Conservation (phyloP, 2,113 vertebrate species). For the Oxyura jamaicensis region DNA sequence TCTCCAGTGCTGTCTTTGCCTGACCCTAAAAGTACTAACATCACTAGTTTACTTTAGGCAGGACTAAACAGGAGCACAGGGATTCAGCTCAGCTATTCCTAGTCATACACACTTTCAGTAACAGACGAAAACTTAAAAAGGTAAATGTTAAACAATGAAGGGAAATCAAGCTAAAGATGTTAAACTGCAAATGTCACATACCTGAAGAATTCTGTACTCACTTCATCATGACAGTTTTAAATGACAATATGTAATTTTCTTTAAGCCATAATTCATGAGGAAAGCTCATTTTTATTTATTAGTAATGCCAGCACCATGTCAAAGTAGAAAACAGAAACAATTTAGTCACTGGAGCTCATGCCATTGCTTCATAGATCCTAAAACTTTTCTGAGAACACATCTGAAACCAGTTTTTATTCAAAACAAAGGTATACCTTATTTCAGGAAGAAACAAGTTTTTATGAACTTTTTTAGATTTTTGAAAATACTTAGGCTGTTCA, state of each 20-base stretch:
- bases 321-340: not conserved
- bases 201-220: not conserved
- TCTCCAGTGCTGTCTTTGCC: not conserved
- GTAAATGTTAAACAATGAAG: not conserved
- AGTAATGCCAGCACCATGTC: not conserved
- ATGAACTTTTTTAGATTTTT: not conserved
- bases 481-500: not conserved
- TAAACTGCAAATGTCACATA: not conserved
- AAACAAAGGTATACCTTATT: not conserved
- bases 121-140: not conserved
- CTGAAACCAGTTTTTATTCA: not conserved
- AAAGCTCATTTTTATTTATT: not conserved
- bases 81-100: not conserved
- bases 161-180: not conserved
- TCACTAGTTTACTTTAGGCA: not conserved
- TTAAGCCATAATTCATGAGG: not conserved
- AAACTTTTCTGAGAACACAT: not conserved
- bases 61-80: not conserved
- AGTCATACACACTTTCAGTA: not conserved
- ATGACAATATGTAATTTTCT: not conserved
- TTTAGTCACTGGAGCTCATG: not conserved
- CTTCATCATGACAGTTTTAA: not conserved
- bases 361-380: not conserved
- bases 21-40: not conserved
- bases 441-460: not conserved